Evolutionary conservation across 2,113 vertebrate species (phyloP), one percentile per base, ranked within the genome.

Genomic region (Origma solitaria): DNA sequence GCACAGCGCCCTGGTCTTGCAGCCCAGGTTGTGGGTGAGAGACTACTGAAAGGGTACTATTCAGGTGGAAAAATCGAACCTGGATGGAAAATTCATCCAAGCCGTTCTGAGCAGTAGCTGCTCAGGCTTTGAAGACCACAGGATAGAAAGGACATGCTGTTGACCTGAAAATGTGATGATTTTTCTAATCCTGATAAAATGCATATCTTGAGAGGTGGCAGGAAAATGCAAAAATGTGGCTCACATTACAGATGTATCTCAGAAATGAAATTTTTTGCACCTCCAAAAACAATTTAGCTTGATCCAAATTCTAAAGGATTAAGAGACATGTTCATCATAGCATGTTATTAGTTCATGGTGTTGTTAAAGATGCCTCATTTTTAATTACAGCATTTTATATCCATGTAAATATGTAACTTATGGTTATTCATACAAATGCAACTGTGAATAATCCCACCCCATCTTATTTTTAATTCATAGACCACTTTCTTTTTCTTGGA

Each of bases 261-360:
- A 49, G 53, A 94, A 88, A 72, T 35, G 0, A 57, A 88, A 86
- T 69, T 38, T 15, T 45, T 70, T 11, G 2, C 13, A 15, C 10
- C 53, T 93, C 31, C 47, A 86, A 77, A 93, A 88, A 5, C 24
- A 60, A 69, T 82, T 92, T 50, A 50, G 10, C 40, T 92, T 86
- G 42, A 83, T 86, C 15, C 51, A 78, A 3, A 66, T 62, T 81
- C 69, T 54, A 54, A 66, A 70, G 27, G 10, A 70, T 45, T 66
- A 31, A 44, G 60, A 86, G 24, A 7, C 35, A 13, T 38, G 35
- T 70, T 62, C 68, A 40, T 47, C 62, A 68, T 66, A 81, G 13
- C 24, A 13, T 75, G 25, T 56, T 77, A 38, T 70, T 86, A 57
- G 40, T 53, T 86, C 70, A 49, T 56, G 25, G 5, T 66, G 20